These are phyloP conservation scores for Valencia hispanica DNA, from an alignment of 2,797 vertebrate genomes.

Conservation along the genomic window DNA sequence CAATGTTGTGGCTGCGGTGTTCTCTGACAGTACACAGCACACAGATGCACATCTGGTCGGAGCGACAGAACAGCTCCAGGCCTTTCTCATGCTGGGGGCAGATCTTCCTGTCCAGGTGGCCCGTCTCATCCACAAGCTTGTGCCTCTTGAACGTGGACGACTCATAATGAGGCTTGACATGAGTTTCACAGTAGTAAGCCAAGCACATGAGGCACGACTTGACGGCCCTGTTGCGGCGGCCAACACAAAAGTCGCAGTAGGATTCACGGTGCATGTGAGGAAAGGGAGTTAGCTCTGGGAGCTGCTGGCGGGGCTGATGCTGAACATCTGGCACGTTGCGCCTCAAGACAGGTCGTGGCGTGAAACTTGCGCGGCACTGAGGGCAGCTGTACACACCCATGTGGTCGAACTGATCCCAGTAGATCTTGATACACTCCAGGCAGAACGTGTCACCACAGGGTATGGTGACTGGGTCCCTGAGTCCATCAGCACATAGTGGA, in stretches of 20 bases:
- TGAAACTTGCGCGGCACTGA: slow-evolving; percentile 83
- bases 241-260: slow-evolving; percentile 85
- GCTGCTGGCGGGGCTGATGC: slow-evolving; percentile 58
- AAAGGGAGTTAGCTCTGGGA: slow-evolving; percentile 64
- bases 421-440: slow-evolving; percentile 84
- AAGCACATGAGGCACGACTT: slow-evolving; percentile 85
- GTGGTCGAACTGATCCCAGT: slow-evolving; percentile 85
- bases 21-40: slow-evolving; percentile 82
- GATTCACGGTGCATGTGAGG: slow-evolving; percentile 76
- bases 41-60: slow-evolving; percentile 86
- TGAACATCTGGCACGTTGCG: slow-evolving; percentile 78
- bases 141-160: slow-evolving; percentile 84
- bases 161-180: slow-evolving; percentile 84
- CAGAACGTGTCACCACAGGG: slow-evolving; percentile 88
- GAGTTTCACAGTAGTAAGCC: slow-evolving; percentile 84
- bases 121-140: slow-evolving; percentile 85
- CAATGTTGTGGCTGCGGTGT: slow-evolving; percentile 81
- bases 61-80: slow-evolving; percentile 84
- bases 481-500: slow-evolving; percentile 79
- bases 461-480: slow-evolving; percentile 82
- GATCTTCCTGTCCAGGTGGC: slow-evolving; percentile 83
- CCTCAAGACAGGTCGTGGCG: slow-evolving; percentile 80
- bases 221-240: slow-evolving; percentile 76
- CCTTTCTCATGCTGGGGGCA: slow-evolving; percentile 85
- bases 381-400: slow-evolving; percentile 83